Evolutionary conservation across 2,888 invertebrate genomes (phyloP).

Genomic region (Apotomis turbidana): DNA sequence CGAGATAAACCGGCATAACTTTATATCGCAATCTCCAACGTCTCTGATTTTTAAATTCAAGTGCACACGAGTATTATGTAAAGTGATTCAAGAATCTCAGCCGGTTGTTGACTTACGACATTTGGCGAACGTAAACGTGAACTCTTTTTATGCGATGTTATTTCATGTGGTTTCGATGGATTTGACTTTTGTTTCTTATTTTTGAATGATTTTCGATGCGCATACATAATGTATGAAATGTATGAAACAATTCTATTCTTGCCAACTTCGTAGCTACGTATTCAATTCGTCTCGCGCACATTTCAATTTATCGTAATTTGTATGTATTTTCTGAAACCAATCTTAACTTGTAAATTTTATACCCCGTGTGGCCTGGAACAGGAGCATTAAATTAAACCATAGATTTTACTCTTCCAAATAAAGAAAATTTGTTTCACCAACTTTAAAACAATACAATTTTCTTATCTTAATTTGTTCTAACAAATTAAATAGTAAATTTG

Average conservation of each 20-base stretch:
- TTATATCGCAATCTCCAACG: conserved; percentile 64
- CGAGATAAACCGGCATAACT: conserved; percentile 62
- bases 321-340: too few relatives aligned
- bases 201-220: neutral
- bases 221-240: conserved; percentile 9
- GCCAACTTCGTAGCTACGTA: too few relatives aligned
- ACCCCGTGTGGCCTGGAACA: too few relatives aligned
- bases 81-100: conserved; percentile 64
- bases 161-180: conserved; percentile 20
- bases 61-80: conserved; percentile 66
- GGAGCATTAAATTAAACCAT: too few relatives aligned
- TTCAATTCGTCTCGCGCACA: too few relatives aligned
- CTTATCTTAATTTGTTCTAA: too few relatives aligned
- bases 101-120: conserved; percentile 41
- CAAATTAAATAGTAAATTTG: too few relatives aligned
- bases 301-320: too few relatives aligned
- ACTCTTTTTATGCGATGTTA: conserved; percentile 17
- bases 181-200: conserved; percentile 14
- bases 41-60: conserved; percentile 69
- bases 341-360: too few relatives aligned
- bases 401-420: too few relatives aligned
- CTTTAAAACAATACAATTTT: too few relatives aligned
- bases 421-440: too few relatives aligned
- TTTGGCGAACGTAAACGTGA: conserved; percentile 2
- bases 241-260: neutral